These are phyloP conservation scores for Sarcophaga bullata DNA, from an alignment of 1,140 invertebrate species.

Conservation along the genomic window DNA sequence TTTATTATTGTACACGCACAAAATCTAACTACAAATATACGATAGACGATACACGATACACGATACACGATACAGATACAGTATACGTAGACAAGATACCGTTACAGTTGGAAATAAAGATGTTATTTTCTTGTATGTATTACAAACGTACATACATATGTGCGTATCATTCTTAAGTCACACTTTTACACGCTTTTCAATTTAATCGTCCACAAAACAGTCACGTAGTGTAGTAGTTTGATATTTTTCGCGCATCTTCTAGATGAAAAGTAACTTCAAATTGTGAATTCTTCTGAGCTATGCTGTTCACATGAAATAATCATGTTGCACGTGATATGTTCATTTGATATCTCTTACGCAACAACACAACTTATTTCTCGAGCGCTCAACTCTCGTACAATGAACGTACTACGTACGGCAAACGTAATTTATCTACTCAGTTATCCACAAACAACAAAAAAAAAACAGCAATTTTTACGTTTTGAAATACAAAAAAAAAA, in stretches of 20 bases:
- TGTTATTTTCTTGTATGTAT: too few species aligned
- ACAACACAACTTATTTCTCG: too few species aligned
- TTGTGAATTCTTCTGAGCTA: slow-evolving; percentile 18
- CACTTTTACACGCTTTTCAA: slow-evolving; percentile 1
- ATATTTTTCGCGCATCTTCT: slow-evolving; percentile 19
- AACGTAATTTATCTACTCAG: not conserved
- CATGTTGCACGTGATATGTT: slow-evolving; percentile 35
- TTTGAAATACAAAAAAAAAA: not conserved
- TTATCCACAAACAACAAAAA: too few species aligned
- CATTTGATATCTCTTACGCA: not conserved
- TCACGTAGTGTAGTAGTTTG: slow-evolving; percentile 29
- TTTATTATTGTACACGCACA: too few species aligned
- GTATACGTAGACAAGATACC: too few species aligned
- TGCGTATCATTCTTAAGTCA: not conserved
- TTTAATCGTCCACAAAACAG: slow-evolving; percentile 21
- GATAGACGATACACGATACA: too few species aligned
- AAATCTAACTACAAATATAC: too few species aligned
- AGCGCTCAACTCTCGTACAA: too few species aligned
- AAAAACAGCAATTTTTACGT: too few species aligned
- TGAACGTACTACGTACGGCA: not conserved
- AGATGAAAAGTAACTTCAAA: slow-evolving; percentile 23
- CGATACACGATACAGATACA: too few species aligned
- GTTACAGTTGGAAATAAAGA: too few species aligned
- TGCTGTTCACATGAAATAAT: slow-evolving; percentile 39
- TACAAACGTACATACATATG: too few species aligned